A percentile compares a stretch with the other conserved stretches of the same genome.
Conservation (phyloP, 2,113 vertebrate species). For the Phodopus roborovskii region DNA sequence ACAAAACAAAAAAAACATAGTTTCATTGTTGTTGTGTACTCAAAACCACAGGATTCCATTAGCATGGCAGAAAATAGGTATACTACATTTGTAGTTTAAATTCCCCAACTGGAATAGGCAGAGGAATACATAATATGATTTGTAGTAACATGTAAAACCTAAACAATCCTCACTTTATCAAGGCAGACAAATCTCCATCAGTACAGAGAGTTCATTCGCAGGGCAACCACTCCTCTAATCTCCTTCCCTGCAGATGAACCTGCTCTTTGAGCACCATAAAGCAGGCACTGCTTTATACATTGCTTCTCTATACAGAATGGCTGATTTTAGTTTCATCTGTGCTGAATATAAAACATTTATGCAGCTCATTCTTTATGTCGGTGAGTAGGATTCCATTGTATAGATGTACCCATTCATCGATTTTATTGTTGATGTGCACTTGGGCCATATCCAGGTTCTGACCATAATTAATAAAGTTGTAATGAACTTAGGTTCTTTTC, state of each 20-base stretch:
- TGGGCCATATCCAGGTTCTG: neutral
- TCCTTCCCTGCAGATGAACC: neutral
- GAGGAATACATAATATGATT: neutral
- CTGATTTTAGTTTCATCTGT: neutral
- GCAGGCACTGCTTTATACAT: neutral
- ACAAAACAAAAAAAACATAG: neutral
- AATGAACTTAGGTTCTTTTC: slow-evolving; percentile 3
- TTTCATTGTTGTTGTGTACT: slow-evolving; percentile 51
- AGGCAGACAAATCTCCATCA: neutral
- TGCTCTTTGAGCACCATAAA: neutral
- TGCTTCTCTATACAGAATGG: neutral
- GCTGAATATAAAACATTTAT: neutral
- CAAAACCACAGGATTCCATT: slow-evolving; percentile 34
- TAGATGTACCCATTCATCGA: neutral
- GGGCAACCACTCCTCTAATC: neutral
- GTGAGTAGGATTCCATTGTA: neutral
- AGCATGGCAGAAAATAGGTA: neutral
- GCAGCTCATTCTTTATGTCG: neutral
- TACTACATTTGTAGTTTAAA: slow-evolving; percentile 21
- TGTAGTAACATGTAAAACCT: neutral
- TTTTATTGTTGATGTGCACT: neutral
- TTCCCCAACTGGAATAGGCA: neutral
- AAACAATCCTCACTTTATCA: neutral
- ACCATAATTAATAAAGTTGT: neutral
- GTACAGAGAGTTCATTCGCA: neutral